Conservation (phyloP, 2,113 vertebrate genomes). For the Tympanuchus pallidicinctus region DNA sequence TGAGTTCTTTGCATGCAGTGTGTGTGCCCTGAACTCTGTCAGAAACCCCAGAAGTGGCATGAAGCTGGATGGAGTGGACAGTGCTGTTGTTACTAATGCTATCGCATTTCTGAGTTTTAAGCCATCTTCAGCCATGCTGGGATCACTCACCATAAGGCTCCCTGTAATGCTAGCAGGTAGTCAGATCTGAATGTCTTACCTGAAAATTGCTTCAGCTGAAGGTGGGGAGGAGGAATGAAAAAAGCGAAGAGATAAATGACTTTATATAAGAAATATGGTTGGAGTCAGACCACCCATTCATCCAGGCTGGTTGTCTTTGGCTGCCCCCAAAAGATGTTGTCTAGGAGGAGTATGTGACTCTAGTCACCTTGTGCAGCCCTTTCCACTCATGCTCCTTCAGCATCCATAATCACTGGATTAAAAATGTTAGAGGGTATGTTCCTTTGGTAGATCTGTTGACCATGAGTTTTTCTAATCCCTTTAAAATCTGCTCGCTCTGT, state of each 20-base stretch:
- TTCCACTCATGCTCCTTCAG: neutral
- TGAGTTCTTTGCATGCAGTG: neutral
- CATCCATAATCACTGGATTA: constrained; percentile 4
- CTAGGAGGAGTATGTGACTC: neutral
- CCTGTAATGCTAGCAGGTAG: neutral
- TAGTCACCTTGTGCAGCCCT: neutral
- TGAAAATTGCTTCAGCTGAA: neutral
- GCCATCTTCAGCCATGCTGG: neutral
- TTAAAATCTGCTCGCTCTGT: neutral
- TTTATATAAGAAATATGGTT: neutral
- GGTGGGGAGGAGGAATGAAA: neutral
- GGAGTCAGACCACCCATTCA: neutral
- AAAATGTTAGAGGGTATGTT: neutral
- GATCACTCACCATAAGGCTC: neutral
- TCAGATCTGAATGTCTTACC: neutral
- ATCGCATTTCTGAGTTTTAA: neutral
- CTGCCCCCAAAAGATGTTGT: neutral
- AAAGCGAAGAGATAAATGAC: neutral
- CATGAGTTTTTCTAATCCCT: neutral
- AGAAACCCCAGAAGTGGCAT: neutral
- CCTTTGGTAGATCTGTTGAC: neutral
- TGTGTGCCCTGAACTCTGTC: neutral
- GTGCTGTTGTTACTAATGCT: neutral
- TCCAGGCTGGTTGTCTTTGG: neutral
- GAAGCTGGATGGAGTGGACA: constrained; percentile 9